Conservation (phyloP, 2,113 vertebrate species). For the Phrynosoma blainvillii region DNA sequence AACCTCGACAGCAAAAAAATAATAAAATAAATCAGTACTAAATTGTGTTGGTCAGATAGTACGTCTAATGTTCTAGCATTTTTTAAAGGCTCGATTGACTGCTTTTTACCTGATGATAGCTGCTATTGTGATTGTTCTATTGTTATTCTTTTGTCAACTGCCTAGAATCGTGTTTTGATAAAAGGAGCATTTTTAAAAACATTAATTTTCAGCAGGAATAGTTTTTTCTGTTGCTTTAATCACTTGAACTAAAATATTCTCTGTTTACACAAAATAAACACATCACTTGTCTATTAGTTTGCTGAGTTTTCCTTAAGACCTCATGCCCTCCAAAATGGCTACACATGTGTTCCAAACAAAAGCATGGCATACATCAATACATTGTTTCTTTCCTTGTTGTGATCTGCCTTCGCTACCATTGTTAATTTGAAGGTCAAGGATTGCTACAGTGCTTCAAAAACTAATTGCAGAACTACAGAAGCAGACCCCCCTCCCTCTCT, state of each 20-base stretch:
- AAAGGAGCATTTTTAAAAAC: not conserved
- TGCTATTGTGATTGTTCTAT: not conserved
- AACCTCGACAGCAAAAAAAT: too few species aligned
- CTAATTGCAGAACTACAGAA: not conserved
- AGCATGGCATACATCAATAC: not conserved
- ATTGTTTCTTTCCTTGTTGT: not conserved
- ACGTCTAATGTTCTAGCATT: not conserved
- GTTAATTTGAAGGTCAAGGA: not conserved
- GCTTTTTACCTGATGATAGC: not conserved
- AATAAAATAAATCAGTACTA: not conserved
- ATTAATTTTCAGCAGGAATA: not conserved
- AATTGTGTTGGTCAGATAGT: not conserved
- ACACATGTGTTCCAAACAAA: not conserved
- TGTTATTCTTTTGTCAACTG: not conserved
- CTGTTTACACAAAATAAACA: not conserved
- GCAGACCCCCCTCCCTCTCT: not conserved
- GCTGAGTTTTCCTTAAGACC: not conserved
- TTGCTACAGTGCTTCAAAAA: not conserved
- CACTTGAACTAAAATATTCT: not conserved
- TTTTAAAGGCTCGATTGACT: not conserved
- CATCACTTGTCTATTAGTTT: not conserved
- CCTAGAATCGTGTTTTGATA: not conserved
- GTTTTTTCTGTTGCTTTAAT: not conserved
- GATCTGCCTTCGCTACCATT: not conserved
- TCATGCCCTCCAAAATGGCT: not conserved